Conservation (phyloP, 2,888 invertebrate species). For the Dryococelus australis region DNA sequence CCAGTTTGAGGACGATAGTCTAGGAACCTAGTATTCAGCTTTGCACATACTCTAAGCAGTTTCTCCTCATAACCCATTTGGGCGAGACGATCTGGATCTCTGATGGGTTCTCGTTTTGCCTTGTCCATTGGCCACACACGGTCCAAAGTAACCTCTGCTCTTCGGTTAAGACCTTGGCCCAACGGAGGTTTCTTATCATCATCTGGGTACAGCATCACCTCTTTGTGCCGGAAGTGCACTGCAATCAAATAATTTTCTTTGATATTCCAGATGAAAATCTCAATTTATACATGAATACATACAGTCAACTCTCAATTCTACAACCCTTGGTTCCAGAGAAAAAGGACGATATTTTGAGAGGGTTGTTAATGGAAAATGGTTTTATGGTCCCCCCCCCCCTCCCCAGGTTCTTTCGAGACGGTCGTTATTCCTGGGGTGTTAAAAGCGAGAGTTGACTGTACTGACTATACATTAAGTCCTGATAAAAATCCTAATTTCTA, state of each 20-base stretch:
- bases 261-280: too few species aligned
- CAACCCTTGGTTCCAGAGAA: too few species aligned
- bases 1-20: constrained; percentile 96
- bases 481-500: too few species aligned
- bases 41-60: constrained; percentile 82
- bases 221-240: constrained; percentile 93
- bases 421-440: too few species aligned
- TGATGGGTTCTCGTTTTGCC: constrained; percentile 78
- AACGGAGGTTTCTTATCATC: constrained; percentile 85
- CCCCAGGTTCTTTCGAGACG: too few species aligned
- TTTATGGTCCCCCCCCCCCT: too few species aligned
- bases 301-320: too few species aligned
- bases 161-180: constrained; percentile 87
- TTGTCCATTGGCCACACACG: constrained; percentile 94
- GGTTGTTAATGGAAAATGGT: too few species aligned
- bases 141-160: constrained; percentile 91
- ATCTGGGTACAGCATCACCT: constrained; percentile 94
- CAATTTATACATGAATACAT: too few species aligned
- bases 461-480: too few species aligned
- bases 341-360: too few species aligned
- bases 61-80: constrained; percentile 87
- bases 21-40: constrained; percentile 89
- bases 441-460: too few species aligned
- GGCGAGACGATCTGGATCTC: constrained; percentile 77
- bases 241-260: constrained; percentile 49